Evolutionary conservation across 2,888 invertebrate species (phyloP).

Genomic region (Apamea epomidion): DNA sequence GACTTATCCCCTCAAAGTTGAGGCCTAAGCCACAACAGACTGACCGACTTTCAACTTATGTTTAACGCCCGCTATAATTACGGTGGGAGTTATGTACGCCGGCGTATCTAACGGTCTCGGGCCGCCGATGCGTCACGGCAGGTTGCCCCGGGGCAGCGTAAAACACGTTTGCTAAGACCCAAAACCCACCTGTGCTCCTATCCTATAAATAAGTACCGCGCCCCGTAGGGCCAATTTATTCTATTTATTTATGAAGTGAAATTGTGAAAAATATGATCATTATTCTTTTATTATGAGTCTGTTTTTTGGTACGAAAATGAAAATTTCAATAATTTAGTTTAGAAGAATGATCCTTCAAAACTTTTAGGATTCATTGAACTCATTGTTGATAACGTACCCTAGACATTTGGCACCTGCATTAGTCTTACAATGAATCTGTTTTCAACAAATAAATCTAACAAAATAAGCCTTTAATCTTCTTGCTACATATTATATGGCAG

Average conservation of each 20-base stretch:
- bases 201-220: slow-evolving; percentile 81
- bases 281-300: slow-evolving; percentile 45
- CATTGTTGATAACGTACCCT: not conserved
- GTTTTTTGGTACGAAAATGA: not conserved
- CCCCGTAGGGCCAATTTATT: slow-evolving; percentile 81
- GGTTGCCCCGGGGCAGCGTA: slow-evolving; percentile 79
- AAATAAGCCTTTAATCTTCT: slow-evolving; percentile 34
- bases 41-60: slow-evolving; percentile 58
- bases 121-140: slow-evolving; percentile 77
- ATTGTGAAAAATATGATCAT: slow-evolving; percentile 65
- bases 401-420: slow-evolving; percentile 19
- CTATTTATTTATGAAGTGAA: slow-evolving; percentile 80
- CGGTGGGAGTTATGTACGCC: slow-evolving; percentile 60
- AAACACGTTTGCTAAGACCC: slow-evolving; percentile 79
- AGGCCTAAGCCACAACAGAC: slow-evolving; percentile 35
- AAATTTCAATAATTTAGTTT: not conserved
- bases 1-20: slow-evolving; percentile 27
- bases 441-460: slow-evolving; percentile 37
- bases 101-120: slow-evolving; percentile 71
- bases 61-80: slow-evolving; percentile 63
- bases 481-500: slow-evolving; percentile 28
- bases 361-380: not conserved
- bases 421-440: slow-evolving; percentile 16
- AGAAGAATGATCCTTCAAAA: not conserved
- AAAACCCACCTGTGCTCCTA: slow-evolving; percentile 80